Base-by-base conservation (phyloP, 2,888 invertebrate species). In the Alitta virens region DNA sequence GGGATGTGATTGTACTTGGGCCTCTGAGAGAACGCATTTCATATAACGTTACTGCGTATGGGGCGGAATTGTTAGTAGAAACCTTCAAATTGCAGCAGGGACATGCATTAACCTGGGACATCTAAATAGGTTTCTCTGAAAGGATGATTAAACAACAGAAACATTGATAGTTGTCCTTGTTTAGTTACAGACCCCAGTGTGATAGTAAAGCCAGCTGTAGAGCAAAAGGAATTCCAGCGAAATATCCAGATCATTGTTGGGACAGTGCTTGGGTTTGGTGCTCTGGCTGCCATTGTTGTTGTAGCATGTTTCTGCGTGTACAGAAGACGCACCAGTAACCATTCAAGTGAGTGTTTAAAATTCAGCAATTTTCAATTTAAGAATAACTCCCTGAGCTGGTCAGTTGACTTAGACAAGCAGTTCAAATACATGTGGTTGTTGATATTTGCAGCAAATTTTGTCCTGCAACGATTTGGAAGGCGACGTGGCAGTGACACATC, bases 191-290 rank as follows among this genome's bases (percentile, higher is more conserved):
- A 54, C 16, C 53, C 60, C 2, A 60, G 60, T 43, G 60, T 60
- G 46, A 60, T 60, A 25, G 60, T 60, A 18, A 60, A 60, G 60
- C 60, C 60, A 24, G 53, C 60, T 2, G 46, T 26, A n/a, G 54
- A 60, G 9, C 42, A 60, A 26, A 33, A 40, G 9, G 53, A 60
- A 43, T 60, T 53, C 46, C 33, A 23, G 25, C 42, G 42, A 43
- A 43, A 40, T 12, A 40, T 51, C 21, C 52, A 60, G 21, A 60
- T 60, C 60, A 60, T 60, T 49, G 23, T 60, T n/a, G 60, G 54
- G 7, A 60, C 60, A 7, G 60, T 60, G 53, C 25, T 53, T 26
- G 54, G 54, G 43, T 46, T 54, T 7, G 42, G 33, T 14, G 38
- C 18, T 24, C 26, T 60, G 14, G 60, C 46, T 16, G 18, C 53